Percentiles rank a stretch among this genome's conserved stretches.
Conservation (phyloP, 2,888 invertebrate species). For the Phlogophora meticulosa region DNA sequence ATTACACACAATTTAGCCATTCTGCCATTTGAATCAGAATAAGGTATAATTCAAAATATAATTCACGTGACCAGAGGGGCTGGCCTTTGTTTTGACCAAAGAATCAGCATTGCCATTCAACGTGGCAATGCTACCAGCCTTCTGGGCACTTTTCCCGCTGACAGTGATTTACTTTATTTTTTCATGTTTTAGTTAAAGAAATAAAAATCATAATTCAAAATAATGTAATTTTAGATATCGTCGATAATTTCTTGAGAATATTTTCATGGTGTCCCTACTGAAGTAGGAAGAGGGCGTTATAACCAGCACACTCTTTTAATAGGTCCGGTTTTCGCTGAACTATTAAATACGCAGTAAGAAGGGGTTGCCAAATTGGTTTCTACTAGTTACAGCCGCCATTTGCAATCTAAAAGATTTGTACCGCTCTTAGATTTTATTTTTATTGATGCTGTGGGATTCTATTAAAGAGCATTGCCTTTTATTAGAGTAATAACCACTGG, state of each 20-base stretch:
- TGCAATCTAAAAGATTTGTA: constrained; percentile 62
- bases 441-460: constrained; percentile 42
- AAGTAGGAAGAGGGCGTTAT: constrained; percentile 16
- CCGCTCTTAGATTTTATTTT: constrained; percentile 59
- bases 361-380: constrained; percentile 71
- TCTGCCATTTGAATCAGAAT: no score
- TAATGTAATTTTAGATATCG: no score
- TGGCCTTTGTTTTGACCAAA: no score
- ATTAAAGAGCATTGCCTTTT: constrained; percentile 37
- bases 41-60: no score
- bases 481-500: constrained; percentile 23
- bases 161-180: no score
- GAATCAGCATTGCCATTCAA: no score
- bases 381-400: constrained; percentile 58
- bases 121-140: no score
- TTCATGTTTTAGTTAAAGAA: no score
- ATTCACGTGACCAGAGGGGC: no score
- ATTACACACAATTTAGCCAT: no score
- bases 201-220: no score
- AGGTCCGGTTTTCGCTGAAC: constrained; percentile 63
- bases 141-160: no score
- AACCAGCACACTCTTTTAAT: constrained; percentile 63
- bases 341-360: constrained; percentile 65
- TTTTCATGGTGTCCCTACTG: constrained; percentile 43
- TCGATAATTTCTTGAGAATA: background rate